A percentile compares a stretch with the other conserved stretches of the same genome.
Conservation (phyloP, 2,113 vertebrate genomes). For the Dicerorhinus sumatrensis region DNA sequence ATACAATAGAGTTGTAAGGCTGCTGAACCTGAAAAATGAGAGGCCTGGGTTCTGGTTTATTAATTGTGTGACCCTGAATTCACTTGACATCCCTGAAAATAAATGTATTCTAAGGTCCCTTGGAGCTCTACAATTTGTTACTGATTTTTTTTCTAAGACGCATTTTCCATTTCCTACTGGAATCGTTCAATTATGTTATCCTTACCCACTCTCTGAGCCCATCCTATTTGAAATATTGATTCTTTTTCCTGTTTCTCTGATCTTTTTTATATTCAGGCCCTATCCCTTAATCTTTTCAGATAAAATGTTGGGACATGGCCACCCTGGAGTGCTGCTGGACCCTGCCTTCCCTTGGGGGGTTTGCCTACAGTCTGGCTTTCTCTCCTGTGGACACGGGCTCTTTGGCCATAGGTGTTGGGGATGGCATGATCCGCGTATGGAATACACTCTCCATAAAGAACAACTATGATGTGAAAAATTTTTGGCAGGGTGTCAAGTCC, state of each 20-base stretch:
- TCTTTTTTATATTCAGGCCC: neutral
- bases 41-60: neutral
- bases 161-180: neutral
- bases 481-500: slow-evolving; percentile 98
- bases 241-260: neutral
- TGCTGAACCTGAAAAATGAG: neutral
- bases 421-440: slow-evolving; percentile 97
- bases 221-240: neutral
- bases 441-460: slow-evolving; percentile 94
- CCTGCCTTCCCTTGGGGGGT: slow-evolving; percentile 95
- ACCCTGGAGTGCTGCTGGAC: slow-evolving; percentile 95
- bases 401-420: slow-evolving; percentile 95
- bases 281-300: slow-evolving; percentile 84
- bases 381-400: slow-evolving; percentile 93
- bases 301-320: slow-evolving; percentile 96
- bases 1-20: neutral
- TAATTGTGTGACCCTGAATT: neutral
- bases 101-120: neutral
- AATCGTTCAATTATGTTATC: neutral
- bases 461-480: slow-evolving; percentile 92
- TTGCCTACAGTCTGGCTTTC: slow-evolving; percentile 94
- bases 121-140: neutral
- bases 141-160: neutral
- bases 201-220: neutral
- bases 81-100: neutral